Percentiles rank a stretch among this genome's conserved stretches.
Evolutionary conservation across 1,140 invertebrate species (phyloP).

Genomic region (Rhyzopertha dominica): DNA sequence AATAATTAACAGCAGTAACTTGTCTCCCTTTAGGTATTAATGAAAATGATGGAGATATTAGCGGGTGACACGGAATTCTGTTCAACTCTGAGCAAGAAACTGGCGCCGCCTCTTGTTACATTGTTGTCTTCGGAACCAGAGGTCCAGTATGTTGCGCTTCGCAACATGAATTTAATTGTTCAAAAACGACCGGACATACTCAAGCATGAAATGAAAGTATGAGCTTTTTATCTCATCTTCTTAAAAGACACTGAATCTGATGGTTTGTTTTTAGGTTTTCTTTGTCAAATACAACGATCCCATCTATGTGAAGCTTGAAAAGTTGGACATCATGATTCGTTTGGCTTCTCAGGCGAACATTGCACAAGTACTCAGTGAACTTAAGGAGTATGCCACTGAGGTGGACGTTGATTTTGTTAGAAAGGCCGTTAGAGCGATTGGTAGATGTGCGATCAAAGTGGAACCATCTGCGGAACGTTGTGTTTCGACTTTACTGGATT

Average conservation of each 20-base stretch:
- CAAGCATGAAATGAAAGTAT: slow-evolving; percentile 99
- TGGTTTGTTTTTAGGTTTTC: slow-evolving; percentile 63
- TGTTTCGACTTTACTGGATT: slow-evolving; percentile 96
- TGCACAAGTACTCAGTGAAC: slow-evolving; percentile 94
- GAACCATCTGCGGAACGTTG: slow-evolving; percentile 98
- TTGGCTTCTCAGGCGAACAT: slow-evolving; percentile 97
- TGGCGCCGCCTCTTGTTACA: slow-evolving; percentile 98
- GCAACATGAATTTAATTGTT: slow-evolving; percentile 99
- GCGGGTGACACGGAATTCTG: slow-evolving; percentile 92
- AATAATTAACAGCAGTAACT: neutral
- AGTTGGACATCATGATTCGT: slow-evolving; percentile 99
- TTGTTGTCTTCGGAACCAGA: slow-evolving; percentile 97
- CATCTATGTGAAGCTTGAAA: slow-evolving; percentile 99
- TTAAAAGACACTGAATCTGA: slow-evolving; percentile 3
- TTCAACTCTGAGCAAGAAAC: slow-evolving; percentile 88
- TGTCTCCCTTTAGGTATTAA: slow-evolving; percentile 56
- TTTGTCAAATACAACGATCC: slow-evolving; percentile 99
- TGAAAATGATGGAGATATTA: slow-evolving; percentile 98
- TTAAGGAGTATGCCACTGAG: slow-evolving; percentile 99
- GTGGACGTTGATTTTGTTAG: slow-evolving; percentile 99
- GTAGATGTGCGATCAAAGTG: slow-evolving; percentile 98
- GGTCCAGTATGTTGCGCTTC: slow-evolving; percentile 96
- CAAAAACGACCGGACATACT: slow-evolving; percentile 98
- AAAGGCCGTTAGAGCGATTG: slow-evolving; percentile 97
- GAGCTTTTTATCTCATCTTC: slow-evolving; percentile 32